Conservation (phyloP, 2,113 vertebrate genomes). For the Spermophilus dauricus region DNA sequence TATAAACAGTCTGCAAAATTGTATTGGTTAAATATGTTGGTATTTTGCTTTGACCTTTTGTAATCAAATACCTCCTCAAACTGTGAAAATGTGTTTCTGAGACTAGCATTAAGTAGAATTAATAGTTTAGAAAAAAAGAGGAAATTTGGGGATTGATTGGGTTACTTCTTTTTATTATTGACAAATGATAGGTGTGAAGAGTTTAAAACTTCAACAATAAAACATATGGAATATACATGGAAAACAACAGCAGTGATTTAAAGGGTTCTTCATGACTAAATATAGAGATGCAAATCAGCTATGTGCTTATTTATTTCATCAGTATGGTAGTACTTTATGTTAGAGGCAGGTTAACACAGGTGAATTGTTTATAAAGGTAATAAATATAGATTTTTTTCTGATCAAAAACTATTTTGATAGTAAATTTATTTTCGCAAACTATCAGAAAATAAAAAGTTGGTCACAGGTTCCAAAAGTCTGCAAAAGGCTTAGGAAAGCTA, state of each 20-base stretch:
- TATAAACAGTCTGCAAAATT: conserved; percentile 79
- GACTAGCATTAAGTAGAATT: conserved; percentile 75
- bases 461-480: background rate
- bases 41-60: conserved; percentile 89
- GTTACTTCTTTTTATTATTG: conserved; percentile 77
- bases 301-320: conserved; percentile 1
- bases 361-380: background rate
- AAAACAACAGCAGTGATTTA: conserved; percentile 44
- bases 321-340: background rate
- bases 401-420: background rate
- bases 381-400: background rate
- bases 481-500: background rate
- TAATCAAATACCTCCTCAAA: conserved; percentile 82
- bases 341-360: background rate
- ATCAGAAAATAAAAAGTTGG: conserved; percentile 1
- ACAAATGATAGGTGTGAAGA: conserved; percentile 77
- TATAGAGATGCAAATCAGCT: background rate
- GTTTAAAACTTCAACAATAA: conserved; percentile 70
- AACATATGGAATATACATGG: background rate
- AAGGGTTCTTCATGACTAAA: conserved; percentile 11
- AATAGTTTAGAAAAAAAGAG: background rate
- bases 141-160: conserved; percentile 46
- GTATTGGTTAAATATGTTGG: conserved; percentile 84
- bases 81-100: conserved; percentile 79
- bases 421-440: background rate